phyloP scores from a whole-genome alignment of 2,888 invertebrate genomes.

The Biston betularia region DNA sequence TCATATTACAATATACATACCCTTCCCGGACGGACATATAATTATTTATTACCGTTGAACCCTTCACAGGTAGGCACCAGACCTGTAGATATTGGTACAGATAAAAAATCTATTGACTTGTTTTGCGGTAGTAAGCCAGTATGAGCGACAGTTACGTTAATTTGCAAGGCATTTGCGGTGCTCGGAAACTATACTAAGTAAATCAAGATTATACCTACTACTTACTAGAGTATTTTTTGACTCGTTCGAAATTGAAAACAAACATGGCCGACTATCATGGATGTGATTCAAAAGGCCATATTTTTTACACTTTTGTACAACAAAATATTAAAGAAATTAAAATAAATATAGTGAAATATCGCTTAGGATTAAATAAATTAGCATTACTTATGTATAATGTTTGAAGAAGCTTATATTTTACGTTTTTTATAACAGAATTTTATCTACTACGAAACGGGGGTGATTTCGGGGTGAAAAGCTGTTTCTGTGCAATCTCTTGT shows the following conservation, averaged over 20 bases:
- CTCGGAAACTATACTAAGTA: conserved; percentile 11
- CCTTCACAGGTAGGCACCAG: no score
- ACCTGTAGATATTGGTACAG: no score
- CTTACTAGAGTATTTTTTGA: background rate
- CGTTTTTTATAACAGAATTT: background rate
- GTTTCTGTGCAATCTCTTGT: no score
- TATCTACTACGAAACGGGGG: background rate
- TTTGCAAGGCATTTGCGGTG: conserved; percentile 33
- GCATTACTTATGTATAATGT: background rate
- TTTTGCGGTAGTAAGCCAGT: no score
- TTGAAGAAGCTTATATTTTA: background rate
- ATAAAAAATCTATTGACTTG: no score
- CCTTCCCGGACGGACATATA: no score
- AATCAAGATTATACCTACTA: background rate
- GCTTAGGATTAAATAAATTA: background rate
- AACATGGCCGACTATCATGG: background rate
- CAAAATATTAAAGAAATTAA: background rate
- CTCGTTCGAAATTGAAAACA: conserved; percentile 3
- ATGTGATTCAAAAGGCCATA: background rate
- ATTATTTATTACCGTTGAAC: no score
- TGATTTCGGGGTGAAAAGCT: no score
- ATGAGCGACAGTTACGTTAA: background rate
- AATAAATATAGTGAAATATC: background rate
- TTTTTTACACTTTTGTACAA: conserved; percentile 6
- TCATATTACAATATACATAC: no score